A percentile compares a stretch with the other conserved stretches of the same genome.
These are phyloP conservation scores for Xiphias gladius DNA, from an alignment of 2,113 vertebrate species.

Conservation along the genomic window DNA sequence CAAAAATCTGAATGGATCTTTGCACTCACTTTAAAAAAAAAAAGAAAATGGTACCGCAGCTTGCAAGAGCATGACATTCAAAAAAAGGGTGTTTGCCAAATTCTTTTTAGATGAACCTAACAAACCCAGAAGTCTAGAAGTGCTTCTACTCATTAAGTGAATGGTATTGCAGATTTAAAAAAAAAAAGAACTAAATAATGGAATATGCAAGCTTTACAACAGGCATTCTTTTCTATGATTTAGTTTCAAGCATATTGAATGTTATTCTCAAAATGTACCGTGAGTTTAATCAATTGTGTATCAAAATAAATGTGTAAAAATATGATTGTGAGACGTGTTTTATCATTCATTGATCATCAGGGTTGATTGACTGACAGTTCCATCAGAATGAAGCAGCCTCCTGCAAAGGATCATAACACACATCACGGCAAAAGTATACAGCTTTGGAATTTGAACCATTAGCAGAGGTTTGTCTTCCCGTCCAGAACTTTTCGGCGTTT, in stretches of 20 bases:
- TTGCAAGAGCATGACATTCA: conserved; percentile 78
- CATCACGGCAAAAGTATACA: no score
- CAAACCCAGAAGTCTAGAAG: conserved; percentile 44
- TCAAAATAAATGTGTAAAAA: conserved; percentile 74
- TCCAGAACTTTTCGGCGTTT: no score
- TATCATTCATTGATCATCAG: not conserved
- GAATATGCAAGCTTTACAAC: conserved; percentile 73
- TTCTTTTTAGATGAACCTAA: conserved; percentile 57
- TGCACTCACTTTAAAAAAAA: conserved; percentile 61
- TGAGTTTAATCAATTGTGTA: conserved; percentile 56
- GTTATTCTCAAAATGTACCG: conserved; percentile 64
- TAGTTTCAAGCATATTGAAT: conserved; percentile 73
- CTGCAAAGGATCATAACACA: no score
- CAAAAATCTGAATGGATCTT: conserved; percentile 46
- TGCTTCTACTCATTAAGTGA: conserved; percentile 52
- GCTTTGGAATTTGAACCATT: no score
- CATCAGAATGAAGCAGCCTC: no score
- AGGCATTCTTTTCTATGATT: conserved; percentile 70
- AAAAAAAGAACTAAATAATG: conserved; percentile 5
- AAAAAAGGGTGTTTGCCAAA: conserved; percentile 61
- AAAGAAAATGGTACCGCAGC: conserved; percentile 49
- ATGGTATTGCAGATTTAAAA: conserved; percentile 49
- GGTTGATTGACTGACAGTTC: no score
- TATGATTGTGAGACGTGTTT: conserved; percentile 35
- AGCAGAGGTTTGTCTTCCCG: no score